These are phyloP conservation scores for Diarsia dahlii DNA, from an alignment of 2,888 invertebrate genomes.

Conservation along the genomic window DNA sequence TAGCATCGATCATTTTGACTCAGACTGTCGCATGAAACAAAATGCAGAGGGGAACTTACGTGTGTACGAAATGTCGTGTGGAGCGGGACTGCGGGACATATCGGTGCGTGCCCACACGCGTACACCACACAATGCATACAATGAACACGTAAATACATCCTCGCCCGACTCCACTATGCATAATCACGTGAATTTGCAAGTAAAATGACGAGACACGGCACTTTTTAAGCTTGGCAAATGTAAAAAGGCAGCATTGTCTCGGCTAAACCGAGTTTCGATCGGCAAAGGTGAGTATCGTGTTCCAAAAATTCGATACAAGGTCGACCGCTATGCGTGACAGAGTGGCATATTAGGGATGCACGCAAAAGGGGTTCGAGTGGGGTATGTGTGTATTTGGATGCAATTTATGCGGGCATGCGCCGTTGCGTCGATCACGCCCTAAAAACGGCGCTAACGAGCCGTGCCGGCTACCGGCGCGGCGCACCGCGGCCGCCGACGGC, in stretches of 20 bases:
- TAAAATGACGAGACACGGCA: slow-evolving; percentile 85
- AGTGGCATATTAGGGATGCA: slow-evolving; percentile 64
- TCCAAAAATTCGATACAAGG: slow-evolving; percentile 81
- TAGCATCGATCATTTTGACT: slow-evolving; percentile 80
- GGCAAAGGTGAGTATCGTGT: slow-evolving; percentile 67
- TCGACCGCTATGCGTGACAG: slow-evolving; percentile 71
- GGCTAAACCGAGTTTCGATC: slow-evolving; percentile 72
- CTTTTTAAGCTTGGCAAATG: slow-evolving; percentile 86
- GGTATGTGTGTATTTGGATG: slow-evolving; percentile 77
- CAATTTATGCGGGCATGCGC: slow-evolving; percentile 88
- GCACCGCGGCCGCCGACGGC: slow-evolving; percentile 63
- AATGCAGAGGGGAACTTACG: slow-evolving; percentile 74
- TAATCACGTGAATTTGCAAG: slow-evolving; percentile 88
- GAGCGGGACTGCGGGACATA: slow-evolving; percentile 69
- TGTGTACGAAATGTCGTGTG: slow-evolving; percentile 55
- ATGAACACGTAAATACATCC: slow-evolving; percentile 87
- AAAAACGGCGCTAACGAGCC: slow-evolving; percentile 87
- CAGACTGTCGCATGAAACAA: slow-evolving; percentile 74
- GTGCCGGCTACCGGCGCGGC: slow-evolving; percentile 71
- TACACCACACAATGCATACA: slow-evolving; percentile 82
- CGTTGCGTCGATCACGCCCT: slow-evolving; percentile 88
- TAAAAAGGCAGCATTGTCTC: slow-evolving; percentile 83
- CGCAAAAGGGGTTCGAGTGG: slow-evolving; percentile 71
- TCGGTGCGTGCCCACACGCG: slow-evolving; percentile 83
- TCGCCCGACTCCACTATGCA: slow-evolving; percentile 84